phyloP scores from a whole-genome alignment of 2,888 invertebrate genomes.

The Spisula solida region DNA sequence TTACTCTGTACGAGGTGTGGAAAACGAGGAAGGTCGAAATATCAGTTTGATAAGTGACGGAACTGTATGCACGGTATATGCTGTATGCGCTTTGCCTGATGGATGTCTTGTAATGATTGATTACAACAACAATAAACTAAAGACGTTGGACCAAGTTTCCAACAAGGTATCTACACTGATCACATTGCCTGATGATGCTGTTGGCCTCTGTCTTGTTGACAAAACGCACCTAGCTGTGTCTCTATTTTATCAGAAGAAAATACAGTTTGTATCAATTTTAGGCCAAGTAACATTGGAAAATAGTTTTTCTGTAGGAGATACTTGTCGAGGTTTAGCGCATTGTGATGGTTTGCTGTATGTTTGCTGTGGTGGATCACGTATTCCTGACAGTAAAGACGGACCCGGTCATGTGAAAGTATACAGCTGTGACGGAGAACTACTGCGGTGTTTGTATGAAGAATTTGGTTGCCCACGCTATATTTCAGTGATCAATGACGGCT shows the following conservation, averaged over 20 bases:
- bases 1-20: not conserved
- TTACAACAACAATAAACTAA: not conserved
- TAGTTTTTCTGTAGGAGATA: no score
- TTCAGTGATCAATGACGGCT: no score
- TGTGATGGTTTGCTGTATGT: no score
- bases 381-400: not conserved
- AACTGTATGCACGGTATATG: not conserved
- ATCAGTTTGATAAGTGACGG: not conserved
- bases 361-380: constrained; percentile 22
- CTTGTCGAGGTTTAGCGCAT: no score
- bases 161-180: not conserved
- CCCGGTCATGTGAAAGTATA: constrained; percentile 20
- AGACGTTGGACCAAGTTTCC: not conserved
- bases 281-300: not conserved
- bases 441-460: not conserved
- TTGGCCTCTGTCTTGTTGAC: not conserved
- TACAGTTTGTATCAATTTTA: not conserved
- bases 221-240: not conserved
- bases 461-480: no score
- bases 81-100: not conserved
- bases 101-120: not conserved
- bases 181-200: not conserved
- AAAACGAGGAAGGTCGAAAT: not conserved
- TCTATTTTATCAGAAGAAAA: not conserved
- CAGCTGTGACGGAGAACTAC: not conserved